Evolutionary conservation across 2,113 vertebrate genomes (phyloP).

Genomic region (Proteles cristata): DNA sequence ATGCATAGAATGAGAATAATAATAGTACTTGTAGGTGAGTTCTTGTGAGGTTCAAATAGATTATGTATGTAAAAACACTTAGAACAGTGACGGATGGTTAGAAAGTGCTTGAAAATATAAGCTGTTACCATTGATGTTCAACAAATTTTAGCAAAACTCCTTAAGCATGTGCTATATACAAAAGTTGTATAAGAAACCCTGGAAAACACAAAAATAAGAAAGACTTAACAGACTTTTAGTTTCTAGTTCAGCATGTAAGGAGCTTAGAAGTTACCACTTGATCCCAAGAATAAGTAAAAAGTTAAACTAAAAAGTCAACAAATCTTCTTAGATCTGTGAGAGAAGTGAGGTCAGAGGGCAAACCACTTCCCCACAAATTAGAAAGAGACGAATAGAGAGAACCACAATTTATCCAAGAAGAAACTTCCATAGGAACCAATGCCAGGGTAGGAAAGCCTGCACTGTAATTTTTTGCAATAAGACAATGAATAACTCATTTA

Average conservation of each 20-base stretch:
- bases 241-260: background rate
- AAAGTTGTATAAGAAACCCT: background rate
- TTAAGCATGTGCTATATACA: background rate
- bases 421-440: background rate
- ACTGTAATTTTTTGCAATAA: background rate
- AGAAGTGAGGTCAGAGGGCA: background rate
- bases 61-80: background rate
- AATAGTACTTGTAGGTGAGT: background rate
- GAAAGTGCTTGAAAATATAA: background rate
- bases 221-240: background rate
- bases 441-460: background rate
- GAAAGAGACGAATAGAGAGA: background rate
- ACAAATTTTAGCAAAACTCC: background rate
- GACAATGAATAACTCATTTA: background rate
- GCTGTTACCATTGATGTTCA: background rate
- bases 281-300: background rate
- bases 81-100: background rate
- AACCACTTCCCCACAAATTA: background rate
- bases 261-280: background rate
- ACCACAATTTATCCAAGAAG: no score
- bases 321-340: background rate
- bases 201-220: conserved; percentile 14
- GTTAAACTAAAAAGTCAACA: background rate
- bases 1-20: background rate
- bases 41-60: background rate